Base-by-base conservation (phyloP, 2,888 invertebrate species). In the Lasioglossum oenotherae region DNA sequence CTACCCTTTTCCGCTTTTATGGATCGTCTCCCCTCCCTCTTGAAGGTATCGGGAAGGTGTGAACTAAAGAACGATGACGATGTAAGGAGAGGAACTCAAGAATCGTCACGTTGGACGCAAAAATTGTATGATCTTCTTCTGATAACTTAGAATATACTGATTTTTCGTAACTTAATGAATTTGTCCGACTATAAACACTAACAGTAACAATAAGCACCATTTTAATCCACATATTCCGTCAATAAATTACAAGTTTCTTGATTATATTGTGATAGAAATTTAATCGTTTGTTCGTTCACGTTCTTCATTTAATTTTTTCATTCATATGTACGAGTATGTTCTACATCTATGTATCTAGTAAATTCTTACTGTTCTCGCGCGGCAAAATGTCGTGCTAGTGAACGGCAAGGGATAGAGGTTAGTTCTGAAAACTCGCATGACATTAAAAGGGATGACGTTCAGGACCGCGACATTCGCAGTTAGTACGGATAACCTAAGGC, bases 401-500 rank as follows among this genome's bases (percentile, higher is more conserved):
- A 71, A n/a, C 41, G 0, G 31, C 8, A 19, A 5, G n/a, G 41
- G 80, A 72, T 71, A 72, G 57, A 31, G 38, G 23, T 41, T 71
- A 78, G 31, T 86, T 78, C 80, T 78, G 84, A 80, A 87, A 86
- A 69, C 71, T 86, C 82, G 74, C 81, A 84, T 64, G 82, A 86
- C 78, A 82, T 84, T 88, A 84, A 86, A 81, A 84, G 84, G 78
- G 85, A 87, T 78, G 82, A 84, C 87, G 83, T 83, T 76, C 78
- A 71, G 75, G 80, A 67, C 71, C 27, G 81, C 86, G 83, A 82
- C 82, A 78, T 72, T 81, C 74, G 84, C 82, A 83, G 86, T 88
- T 88, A 81, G 72, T 75, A 35, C 81, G 81, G 84, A 79, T 87
- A 80, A 81, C 83, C 84, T 82, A 85, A 87, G 75, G 85, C 86